A percentile compares a stretch with the other conserved stretches of the same genome.
Conservation (phyloP, 2,113 vertebrate genomes). For the Scartelaos histophorus region DNA sequence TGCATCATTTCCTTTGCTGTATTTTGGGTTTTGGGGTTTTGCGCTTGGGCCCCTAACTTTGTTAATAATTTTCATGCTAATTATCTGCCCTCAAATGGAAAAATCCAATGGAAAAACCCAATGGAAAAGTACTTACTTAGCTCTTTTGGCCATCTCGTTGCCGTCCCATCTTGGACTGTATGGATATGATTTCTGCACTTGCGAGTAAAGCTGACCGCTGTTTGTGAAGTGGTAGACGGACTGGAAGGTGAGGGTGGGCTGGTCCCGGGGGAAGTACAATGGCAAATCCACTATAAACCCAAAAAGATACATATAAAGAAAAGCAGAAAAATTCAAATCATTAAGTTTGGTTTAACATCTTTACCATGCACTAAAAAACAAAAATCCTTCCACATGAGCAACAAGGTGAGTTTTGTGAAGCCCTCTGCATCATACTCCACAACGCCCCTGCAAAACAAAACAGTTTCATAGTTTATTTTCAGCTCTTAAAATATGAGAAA, state of each 20-base stretch:
- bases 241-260: constrained; percentile 96
- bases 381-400: constrained; percentile 98
- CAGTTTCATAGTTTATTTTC: not conserved
- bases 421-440: constrained; percentile 98
- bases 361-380: constrained; percentile 97
- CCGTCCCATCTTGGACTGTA: constrained; percentile 99
- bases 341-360: constrained; percentile 46
- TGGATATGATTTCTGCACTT: constrained; percentile 96
- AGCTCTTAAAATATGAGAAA: not conserved
- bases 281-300: constrained; percentile 88
- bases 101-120: not conserved
- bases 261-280: constrained; percentile 95
- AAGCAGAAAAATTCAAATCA: not conserved
- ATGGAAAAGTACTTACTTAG: constrained; percentile 86
- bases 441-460: constrained; percentile 82
- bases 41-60: not conserved
- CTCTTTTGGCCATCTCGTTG: constrained; percentile 99
- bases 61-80: not conserved
- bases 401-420: constrained; percentile 95
- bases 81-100: not conserved
- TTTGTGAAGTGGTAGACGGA: constrained; percentile 97
- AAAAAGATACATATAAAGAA: not conserved
- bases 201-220: constrained; percentile 96
- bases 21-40: not conserved
- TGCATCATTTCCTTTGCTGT: too few relatives aligned